Base-by-base conservation (phyloP, 2,113 vertebrate species). In the Crotophaga sulcirostris region DNA sequence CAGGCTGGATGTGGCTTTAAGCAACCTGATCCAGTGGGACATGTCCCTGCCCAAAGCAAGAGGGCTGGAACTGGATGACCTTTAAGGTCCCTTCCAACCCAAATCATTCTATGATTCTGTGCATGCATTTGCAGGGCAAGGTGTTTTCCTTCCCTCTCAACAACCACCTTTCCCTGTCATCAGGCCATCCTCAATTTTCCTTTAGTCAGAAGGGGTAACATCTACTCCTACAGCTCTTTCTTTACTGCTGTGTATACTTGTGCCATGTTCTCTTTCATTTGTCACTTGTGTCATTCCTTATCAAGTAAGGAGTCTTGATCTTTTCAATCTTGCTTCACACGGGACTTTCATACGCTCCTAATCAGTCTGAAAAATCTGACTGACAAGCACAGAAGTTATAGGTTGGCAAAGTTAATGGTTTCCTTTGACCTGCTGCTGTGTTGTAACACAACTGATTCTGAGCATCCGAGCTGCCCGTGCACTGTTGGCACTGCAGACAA, bases 171-270 rank as follows among this genome's bases (percentile, higher is more conserved):
- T 38, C 70, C 11, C 1, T 42, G 11, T 23, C 42, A 75, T 21
- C 40, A 29, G 19, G 6, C 6, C 24, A 49, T 14, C 28, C 51
- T 17, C 34, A 20, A 34, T 31, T 34, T 66, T 76, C 4, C 42
- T 45, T 21, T 26, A 45, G 20, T 74, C 25, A 28, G 26, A 60
- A 72, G 13, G 26, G 7, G 3, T 47, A 68, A 38, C 5, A 21
- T 7, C 17, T 6, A 0, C 1, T 1, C n/a, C n/a, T 20, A 16
- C 0, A 0, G 15, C 40, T 52, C 34, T 29, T 49, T 68, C 29
- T 25, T n/a, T 59, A 25, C n/a, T 54, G 19, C 44, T 6, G 6
- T 6, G 25, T 47, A 2, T 13, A 23, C 58, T 36, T 69, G 28
- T 84, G 31, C 11, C 31, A 24, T 4, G 5, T n/a, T 49, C 42